Base-by-base conservation (phyloP, 2,797 vertebrate genomes). In the Caiman crocodilus region DNA sequence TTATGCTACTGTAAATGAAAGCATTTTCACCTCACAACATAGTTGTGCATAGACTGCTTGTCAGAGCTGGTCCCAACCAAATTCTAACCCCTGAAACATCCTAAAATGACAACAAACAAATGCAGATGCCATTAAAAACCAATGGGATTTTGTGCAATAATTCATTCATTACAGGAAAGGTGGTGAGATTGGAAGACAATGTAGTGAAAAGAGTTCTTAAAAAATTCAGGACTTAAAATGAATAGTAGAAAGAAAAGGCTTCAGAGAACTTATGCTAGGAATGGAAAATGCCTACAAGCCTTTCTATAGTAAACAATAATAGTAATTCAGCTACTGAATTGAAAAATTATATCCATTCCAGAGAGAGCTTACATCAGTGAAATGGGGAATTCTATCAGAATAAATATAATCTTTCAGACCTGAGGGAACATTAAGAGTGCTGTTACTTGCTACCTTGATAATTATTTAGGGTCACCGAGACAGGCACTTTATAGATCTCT, bases 11-110 rank as follows among this genome's bases (percentile, higher is more conserved):
- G 17, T 78, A 85, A 91, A 64, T 0, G 10, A 87, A 80, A 93
- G 57, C 76, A 91, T 84, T 90, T 85, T 55, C 67, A n/a, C n/a
- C 76, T 69, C 3, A 1, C 60, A 87, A 76, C 69, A 85, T 59
- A 25, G 21, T 21, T 25, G 20, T 35, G 13, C 21, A 71, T 35
- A 6, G 76, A 4, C 1, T 58, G 32, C 28, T 57, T 4, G 50
- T 82, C 56, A 35, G 60, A 75, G 26, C 28, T 25, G n/a, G 13
- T 71, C 59, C 82, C 6, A 1, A 6, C 28, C 1, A 2, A 4
- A 21, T 82, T 69, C 58, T 76, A 74, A 0, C 0, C 20, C 81
- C 0, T 0, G 28, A 5, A 42, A 85, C 50, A 26, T 91, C 86
- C 92, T 83, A 69, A 42, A 10, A 5, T 50, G 56, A 84, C 61